Base-by-base conservation (phyloP, 2,888 invertebrate genomes). In the Maniola hyperantus region DNA sequence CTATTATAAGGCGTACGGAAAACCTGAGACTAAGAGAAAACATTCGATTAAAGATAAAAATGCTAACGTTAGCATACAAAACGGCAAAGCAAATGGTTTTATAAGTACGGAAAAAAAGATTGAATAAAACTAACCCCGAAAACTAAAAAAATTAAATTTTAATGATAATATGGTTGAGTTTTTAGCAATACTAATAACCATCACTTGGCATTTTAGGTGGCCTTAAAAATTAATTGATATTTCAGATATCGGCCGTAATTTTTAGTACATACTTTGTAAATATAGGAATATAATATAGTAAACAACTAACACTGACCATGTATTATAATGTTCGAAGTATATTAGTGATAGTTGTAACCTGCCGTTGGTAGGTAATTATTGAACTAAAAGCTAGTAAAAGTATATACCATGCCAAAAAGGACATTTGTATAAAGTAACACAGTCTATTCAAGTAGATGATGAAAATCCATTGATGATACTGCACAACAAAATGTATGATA, bases 1-100 rank as follows among this genome's bases (percentile, higher is more conserved):
- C 93, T 99, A 98, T 88, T 95, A 95, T 77, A 95, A 96, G 79
- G 95, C 96, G 0, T 97, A 97, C 83, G 89, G 89, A 0, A 88
- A 83, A 70, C 83, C 88, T 1, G 81, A 71, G 1, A 80, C 84
- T 8, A 85, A 82, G 68, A 84, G 83, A 66, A 83, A 77, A 58
- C 62, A 71, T 11, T 66, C 73, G 67, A 65, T 68, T 59, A 55
- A 79, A 73, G 70, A 73, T 69, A 76, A 59, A 64, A 75, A 42
- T 69, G 72, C 74, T 0, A 83, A 83, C 64, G 80, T 78, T 10
- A 67, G 68, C 10, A 74, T 68, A 71, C 74, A 72, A 66, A 69
- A 76, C 34, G 75, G 74, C 33, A 72, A 71, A 64, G 34, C 71
- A n/a, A 73, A 74, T 33, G 69, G 68, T 26, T 39, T 59, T n/a